Conservation (phyloP, 30 jellyfish, hydroid and myxozoan genomes). For the Sanderia malayensis region DNA sequence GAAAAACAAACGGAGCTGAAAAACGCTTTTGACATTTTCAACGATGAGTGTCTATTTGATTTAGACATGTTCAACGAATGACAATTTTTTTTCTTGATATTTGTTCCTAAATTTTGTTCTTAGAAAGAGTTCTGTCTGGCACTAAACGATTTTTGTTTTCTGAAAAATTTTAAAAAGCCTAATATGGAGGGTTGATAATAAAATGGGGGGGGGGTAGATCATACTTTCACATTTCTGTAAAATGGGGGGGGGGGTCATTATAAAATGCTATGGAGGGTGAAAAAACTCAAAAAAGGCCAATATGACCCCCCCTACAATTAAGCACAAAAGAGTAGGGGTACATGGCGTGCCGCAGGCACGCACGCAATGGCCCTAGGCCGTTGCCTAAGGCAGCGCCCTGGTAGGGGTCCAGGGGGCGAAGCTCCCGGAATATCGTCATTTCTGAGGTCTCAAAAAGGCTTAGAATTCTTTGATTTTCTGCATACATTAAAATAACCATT, state of each 20-base stretch:
- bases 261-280: slow-evolving; percentile 14
- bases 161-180: slow-evolving; percentile 2
- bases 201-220: slow-evolving; percentile 10
- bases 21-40: slow-evolving; percentile 9
- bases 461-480: too few species aligned
- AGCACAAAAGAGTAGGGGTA: slow-evolving; percentile 19
- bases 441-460: too few species aligned
- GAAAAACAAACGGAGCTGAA: slow-evolving; percentile 7
- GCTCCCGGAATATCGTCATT: too few species aligned
- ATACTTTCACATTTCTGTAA: slow-evolving; percentile 3
- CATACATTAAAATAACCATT: too few species aligned
- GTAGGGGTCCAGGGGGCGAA: too few species aligned
- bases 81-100: too few species aligned
- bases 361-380: too few species aligned
- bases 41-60: too few species aligned
- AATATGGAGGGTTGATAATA: slow-evolving; percentile 14
- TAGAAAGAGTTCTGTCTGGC: slow-evolving; percentile 1
- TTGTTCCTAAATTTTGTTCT: background rate
- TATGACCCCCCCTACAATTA: slow-evolving; percentile 9
- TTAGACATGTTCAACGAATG: too few species aligned
- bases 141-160: background rate
- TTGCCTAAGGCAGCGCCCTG: too few species aligned
- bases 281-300: background rate
- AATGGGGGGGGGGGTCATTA: slow-evolving; percentile 23
- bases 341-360: too few species aligned